A percentile compares a stretch with the other conserved stretches of the same genome.
Evolutionary conservation across 2,113 vertebrate genomes (phyloP).

Genomic region (Anguilla japonica): DNA sequence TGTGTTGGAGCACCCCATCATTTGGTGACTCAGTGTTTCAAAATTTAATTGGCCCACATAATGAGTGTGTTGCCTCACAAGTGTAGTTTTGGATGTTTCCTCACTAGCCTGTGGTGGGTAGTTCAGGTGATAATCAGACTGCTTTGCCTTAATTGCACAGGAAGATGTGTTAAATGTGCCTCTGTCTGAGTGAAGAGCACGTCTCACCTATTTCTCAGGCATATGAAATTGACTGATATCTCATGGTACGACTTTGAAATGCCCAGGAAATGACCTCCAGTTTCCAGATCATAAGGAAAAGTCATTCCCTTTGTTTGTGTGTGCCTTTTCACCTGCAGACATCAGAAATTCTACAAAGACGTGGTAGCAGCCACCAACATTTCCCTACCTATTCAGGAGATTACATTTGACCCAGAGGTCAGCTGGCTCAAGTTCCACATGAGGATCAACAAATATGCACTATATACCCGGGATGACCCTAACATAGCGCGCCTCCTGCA

Average conservation of each 20-base stretch:
- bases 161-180: background rate
- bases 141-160: constrained; percentile 8
- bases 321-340: constrained; percentile 45
- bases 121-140: constrained; percentile 12
- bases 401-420: constrained; percentile 69
- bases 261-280: background rate
- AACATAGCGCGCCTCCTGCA: constrained; percentile 68
- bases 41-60: constrained; percentile 6
- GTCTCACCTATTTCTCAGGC: background rate
- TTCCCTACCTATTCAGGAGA: constrained; percentile 49
- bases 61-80: constrained; percentile 13
- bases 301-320: background rate
- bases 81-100: background rate
- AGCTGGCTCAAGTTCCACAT: constrained; percentile 91
- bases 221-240: background rate
- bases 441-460: constrained; percentile 81
- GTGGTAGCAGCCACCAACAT: constrained; percentile 60
- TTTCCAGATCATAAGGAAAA: background rate
- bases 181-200: background rate
- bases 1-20: background rate
- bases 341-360: constrained; percentile 63
- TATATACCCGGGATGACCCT: constrained; percentile 79
- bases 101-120: background rate
- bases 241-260: background rate
- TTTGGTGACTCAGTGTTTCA: constrained; percentile 21